phyloP scores from a whole-genome alignment of 2,888 invertebrate species.

The Papilio demoleus region DNA sequence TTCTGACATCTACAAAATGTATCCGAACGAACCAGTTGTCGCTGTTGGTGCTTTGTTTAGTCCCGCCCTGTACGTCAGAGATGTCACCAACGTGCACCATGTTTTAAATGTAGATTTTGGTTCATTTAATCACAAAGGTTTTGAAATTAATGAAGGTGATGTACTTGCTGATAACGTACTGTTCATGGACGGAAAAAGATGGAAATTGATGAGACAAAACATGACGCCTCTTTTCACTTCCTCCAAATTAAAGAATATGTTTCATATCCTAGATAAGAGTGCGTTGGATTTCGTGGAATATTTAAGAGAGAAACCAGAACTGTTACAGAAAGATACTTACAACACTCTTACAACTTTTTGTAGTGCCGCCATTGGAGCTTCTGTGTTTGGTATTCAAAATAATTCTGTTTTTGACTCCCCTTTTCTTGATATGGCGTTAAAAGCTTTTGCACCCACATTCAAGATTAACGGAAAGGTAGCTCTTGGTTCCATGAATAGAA shows the following conservation, averaged over 20 bases:
- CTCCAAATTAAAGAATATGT: constrained; percentile 63
- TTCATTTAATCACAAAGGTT: constrained; percentile 50
- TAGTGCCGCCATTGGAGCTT: constrained; percentile 60
- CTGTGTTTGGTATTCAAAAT: constrained; percentile 68
- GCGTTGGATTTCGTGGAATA: constrained; percentile 60
- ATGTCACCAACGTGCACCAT: constrained; percentile 51
- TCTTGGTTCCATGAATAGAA: constrained; percentile 43
- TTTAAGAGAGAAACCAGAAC: constrained; percentile 53
- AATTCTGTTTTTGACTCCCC: constrained; percentile 64
- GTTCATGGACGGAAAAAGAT: constrained; percentile 50
- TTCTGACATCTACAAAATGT: constrained; percentile 55
- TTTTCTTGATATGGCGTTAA: constrained; percentile 54
- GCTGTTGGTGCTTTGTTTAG: constrained; percentile 53
- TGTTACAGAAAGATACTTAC: constrained; percentile 49
- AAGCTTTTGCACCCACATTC: constrained; percentile 43
- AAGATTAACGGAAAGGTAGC: constrained; percentile 50
- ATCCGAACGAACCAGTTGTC: constrained; percentile 58
- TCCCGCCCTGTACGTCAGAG: constrained; percentile 49
- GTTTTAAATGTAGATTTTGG: constrained; percentile 50
- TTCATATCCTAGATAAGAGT: constrained; percentile 58
- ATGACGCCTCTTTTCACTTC: constrained; percentile 60
- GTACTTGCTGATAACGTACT: constrained; percentile 48
- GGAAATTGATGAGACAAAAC: constrained; percentile 56
- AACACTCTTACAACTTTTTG: constrained; percentile 54
- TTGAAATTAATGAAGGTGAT: constrained; percentile 45